These are phyloP conservation scores for Echinops telfairi DNA, from an alignment of 2,113 vertebrate genomes.

Conservation along the genomic window DNA sequence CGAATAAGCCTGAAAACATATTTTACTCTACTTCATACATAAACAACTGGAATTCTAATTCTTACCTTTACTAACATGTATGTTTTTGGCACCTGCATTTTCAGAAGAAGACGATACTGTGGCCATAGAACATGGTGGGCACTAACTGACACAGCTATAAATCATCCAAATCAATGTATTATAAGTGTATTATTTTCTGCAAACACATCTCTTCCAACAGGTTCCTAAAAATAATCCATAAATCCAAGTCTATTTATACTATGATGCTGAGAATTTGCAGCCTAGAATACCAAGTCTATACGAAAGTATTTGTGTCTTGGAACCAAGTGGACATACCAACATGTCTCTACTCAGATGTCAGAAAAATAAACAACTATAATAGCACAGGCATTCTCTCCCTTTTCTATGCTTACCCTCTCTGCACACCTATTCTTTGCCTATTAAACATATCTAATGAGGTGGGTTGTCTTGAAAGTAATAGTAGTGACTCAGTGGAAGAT, in stretches of 20 bases:
- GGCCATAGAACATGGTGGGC: rapidly evolving
- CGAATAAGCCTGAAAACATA: background rate
- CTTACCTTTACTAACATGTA: background rate
- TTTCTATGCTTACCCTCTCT: rapidly evolving
- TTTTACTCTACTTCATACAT: background rate
- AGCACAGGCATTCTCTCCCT: rapidly evolving
- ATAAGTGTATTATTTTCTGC: background rate
- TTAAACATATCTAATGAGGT: rapidly evolving
- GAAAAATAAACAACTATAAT: background rate
- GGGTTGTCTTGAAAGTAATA: background rate
- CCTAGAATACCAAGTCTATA: background rate
- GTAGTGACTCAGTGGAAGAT: background rate
- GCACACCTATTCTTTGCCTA: background rate
- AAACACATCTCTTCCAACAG: background rate
- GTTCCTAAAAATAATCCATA: background rate
- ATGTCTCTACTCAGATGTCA: background rate
- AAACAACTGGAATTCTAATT: background rate
- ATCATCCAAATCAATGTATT: background rate
- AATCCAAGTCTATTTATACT: background rate
- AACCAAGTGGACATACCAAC: background rate
- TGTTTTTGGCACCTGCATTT: background rate
- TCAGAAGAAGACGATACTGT: background rate
- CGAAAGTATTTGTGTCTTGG: background rate
- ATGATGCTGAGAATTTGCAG: rapidly evolving
- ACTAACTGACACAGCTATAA: background rate